phyloP scores from a whole-genome alignment of 2,888 invertebrate genomes.

The Papilio elwesi region DNA sequence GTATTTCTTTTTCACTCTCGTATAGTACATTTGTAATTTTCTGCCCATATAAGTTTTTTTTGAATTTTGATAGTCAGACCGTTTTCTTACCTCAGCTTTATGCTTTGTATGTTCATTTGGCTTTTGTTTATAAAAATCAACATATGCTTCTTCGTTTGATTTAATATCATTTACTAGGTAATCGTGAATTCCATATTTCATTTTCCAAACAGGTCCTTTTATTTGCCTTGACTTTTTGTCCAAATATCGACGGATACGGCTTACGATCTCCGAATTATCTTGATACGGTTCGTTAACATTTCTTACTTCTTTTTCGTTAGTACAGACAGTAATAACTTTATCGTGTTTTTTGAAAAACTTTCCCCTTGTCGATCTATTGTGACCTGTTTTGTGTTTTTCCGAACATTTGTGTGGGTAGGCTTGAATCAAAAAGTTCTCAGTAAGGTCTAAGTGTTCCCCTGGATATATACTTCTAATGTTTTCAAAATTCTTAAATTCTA shows the following conservation, averaged over 20 bases:
- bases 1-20: conserved; percentile 40
- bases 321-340: conserved; percentile 33
- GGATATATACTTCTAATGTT: conserved; percentile 63
- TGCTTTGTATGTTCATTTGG: conserved; percentile 25
- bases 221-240: conserved; percentile 58
- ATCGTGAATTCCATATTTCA: conserved; percentile 52
- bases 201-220: conserved; percentile 53
- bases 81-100: conserved; percentile 41
- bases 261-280: conserved; percentile 60
- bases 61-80: conserved; percentile 14
- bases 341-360: conserved; percentile 9
- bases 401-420: conserved; percentile 39
- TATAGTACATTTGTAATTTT: conserved; percentile 51
- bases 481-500: conserved; percentile 82
- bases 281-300: conserved; percentile 11
- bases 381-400: background rate
- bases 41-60: conserved; percentile 46
- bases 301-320: conserved; percentile 43
- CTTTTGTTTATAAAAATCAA: conserved; percentile 44
- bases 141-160: conserved; percentile 45
- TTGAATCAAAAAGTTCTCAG: conserved; percentile 59
- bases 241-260: conserved; percentile 71
- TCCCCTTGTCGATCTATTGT: background rate
- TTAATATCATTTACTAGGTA: conserved; percentile 46
- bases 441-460: conserved; percentile 65